Percentiles rank a stretch among this genome's conserved stretches.
Evolutionary conservation across 2,113 vertebrate genomes (phyloP).

Genomic region (Numenius arquata): DNA sequence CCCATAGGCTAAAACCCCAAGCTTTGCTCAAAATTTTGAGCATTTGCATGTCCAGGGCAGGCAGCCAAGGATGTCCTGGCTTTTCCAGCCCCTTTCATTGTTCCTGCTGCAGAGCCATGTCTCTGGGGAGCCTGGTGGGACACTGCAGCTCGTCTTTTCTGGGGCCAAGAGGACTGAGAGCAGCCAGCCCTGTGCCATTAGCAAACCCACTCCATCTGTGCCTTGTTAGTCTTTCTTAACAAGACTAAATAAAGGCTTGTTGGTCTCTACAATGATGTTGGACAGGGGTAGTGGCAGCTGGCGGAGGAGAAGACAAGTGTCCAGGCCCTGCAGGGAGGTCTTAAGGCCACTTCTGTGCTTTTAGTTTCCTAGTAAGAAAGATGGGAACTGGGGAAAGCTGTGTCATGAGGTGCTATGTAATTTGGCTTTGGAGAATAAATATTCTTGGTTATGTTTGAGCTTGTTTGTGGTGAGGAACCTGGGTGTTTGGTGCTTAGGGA

Average conservation of each 20-base stretch:
- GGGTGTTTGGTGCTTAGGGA: neutral
- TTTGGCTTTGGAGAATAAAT: neutral
- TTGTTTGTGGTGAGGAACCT: neutral
- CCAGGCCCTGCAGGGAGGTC: neutral
- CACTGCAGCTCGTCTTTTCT: neutral
- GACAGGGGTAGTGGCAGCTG: neutral
- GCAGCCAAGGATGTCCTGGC: neutral
- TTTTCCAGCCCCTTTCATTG: neutral
- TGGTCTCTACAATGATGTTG: neutral
- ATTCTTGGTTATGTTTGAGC: neutral
- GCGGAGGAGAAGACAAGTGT: neutral
- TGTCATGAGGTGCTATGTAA: rapidly evolving
- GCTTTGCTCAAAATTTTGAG: neutral
- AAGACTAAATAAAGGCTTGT: neutral
- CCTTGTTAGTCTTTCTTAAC: neutral
- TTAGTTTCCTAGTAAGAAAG: neutral
- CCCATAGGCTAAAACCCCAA: neutral
- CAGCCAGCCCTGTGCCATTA: neutral
- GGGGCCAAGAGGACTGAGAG: neutral
- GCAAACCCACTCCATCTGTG: neutral
- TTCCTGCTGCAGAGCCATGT: neutral
- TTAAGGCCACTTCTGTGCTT: neutral
- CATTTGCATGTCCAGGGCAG: neutral
- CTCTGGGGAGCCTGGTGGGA: neutral
- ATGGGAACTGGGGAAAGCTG: neutral